Evolutionary conservation across 2,113 vertebrate genomes (phyloP), one percentile per base, ranked within the genome.

Genomic region (Chitala chitala): DNA sequence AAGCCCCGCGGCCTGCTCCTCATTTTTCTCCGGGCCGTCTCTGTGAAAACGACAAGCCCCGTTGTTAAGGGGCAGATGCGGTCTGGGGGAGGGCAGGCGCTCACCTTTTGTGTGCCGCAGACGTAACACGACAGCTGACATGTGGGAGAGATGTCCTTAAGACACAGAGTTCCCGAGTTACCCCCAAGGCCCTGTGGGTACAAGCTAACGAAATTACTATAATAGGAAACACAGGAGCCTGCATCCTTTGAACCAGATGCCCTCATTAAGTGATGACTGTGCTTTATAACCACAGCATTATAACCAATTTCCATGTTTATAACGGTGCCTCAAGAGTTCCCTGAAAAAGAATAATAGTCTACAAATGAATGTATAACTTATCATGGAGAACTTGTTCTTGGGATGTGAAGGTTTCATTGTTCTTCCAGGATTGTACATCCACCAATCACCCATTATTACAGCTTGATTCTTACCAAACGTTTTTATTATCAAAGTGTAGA

Each of bases 31-130:
- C 15, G 8, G 33, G n/a, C n/a, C 5, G 55, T 66, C 46, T 56
- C 53, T 29, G 24, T 29, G 24, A 56, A 46, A 68, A 17, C n/a
- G 24, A 75, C 48, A 46, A 22, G 53, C 38, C 50, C 64, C 29
- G 53, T 75, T 69, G 53, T 69, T 20, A 9, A 5, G 36, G 64
- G 50, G 40, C 73, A 69, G 64, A 55, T 58, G 64, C 58, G 64
- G 40, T 31, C 22, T 55, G 64, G 33, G 20, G 38, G 36, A 55
- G 54, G 36, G n/a, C 56, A 48, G 26, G 48, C 36, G n/a, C 10
- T 38, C n/a, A 24, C 24, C n/a, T 46, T 44, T 22, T 69, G 26
- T 26, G 68, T 4, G 29, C 22, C 42, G 31, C 36, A 54, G 22
- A 58, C 26, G 24, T n/a, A 3, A 42, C 40, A 54, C 24, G 33